phyloP scores from a whole-genome alignment of 2,797 vertebrate genomes.

The Halcyon chelicuti region DNA sequence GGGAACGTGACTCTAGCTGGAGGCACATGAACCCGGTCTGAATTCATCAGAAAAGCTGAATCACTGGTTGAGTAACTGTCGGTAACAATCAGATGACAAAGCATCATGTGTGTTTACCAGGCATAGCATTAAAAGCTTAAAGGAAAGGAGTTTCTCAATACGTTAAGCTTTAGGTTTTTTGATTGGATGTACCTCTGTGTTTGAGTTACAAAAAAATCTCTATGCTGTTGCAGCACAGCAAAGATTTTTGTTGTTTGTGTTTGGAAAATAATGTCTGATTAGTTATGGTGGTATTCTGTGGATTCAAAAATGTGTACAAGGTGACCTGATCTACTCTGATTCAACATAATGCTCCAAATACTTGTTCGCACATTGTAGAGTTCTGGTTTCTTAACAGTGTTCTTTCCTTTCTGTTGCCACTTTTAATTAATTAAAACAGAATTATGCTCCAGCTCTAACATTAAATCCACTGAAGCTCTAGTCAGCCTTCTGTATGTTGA shows the following conservation, averaged over 20 bases:
- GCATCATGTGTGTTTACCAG: background rate
- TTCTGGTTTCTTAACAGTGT: background rate
- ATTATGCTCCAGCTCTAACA: background rate
- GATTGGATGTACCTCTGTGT: background rate
- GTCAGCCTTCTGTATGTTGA: background rate
- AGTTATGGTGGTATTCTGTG: background rate
- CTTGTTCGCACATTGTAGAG: background rate
- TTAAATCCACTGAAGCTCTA: background rate
- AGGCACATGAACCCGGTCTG: background rate
- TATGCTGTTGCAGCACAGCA: background rate
- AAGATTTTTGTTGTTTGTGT: background rate
- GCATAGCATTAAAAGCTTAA: background rate
- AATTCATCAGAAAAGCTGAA: constrained; percentile 50
- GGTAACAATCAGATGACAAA: background rate
- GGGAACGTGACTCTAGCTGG: background rate
- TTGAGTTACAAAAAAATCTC: background rate
- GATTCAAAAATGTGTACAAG: background rate
- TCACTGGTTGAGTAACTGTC: constrained; percentile 37
- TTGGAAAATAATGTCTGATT: background rate
- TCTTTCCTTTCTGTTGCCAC: background rate
- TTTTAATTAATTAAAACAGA: background rate
- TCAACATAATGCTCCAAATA: background rate
- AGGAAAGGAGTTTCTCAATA: background rate
- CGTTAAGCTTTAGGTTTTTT: background rate
- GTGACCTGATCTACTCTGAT: background rate